phyloP scores from a whole-genome alignment of 1,140 invertebrate species.

The Drosophila busckii region DNA sequence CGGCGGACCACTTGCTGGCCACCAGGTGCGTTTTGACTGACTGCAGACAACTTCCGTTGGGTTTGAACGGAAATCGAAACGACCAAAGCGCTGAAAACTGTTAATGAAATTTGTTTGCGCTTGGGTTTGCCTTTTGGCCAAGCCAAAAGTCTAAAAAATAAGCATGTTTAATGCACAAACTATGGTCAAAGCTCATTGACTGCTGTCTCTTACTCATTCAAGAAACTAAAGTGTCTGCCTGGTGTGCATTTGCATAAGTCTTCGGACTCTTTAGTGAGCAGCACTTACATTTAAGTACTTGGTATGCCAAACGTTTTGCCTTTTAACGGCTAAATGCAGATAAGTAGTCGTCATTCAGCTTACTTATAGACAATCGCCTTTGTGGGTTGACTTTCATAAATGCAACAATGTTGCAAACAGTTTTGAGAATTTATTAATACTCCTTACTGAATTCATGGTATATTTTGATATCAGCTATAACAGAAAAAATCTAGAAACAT shows the following conservation, averaged over 20 bases:
- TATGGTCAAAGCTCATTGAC: conserved; percentile 12
- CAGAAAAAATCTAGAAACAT: no score
- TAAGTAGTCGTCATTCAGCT: conserved; percentile 5
- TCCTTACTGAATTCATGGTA: no score
- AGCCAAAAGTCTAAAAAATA: conserved; percentile 34
- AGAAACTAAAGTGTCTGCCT: conserved; percentile 1
- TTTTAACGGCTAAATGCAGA: conserved; percentile 59
- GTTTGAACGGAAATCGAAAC: conserved; percentile 49
- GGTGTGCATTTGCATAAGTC: conserved; percentile 47
- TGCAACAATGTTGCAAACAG: no score
- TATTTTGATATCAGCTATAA: no score
- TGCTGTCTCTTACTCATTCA: conserved; percentile 16
- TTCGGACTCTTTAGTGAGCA: background rate
- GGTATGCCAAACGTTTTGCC: conserved; percentile 66
- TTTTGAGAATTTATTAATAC: no score
- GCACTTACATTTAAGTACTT: conserved; percentile 51
- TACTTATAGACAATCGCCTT: conserved; percentile 55
- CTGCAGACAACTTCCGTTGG: conserved; percentile 52
- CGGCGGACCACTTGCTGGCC: conserved; percentile 49
- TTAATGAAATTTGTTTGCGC: conserved; percentile 60
- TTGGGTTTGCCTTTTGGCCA: no score
- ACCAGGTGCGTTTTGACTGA: conserved; percentile 53
- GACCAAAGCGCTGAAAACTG: conserved; percentile 50
- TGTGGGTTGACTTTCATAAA: conserved; percentile 41
- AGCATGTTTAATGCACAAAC: no score